Base-by-base conservation (phyloP, 64 coral and sea anemone species). In the Actinia tenebrosa region DNA sequence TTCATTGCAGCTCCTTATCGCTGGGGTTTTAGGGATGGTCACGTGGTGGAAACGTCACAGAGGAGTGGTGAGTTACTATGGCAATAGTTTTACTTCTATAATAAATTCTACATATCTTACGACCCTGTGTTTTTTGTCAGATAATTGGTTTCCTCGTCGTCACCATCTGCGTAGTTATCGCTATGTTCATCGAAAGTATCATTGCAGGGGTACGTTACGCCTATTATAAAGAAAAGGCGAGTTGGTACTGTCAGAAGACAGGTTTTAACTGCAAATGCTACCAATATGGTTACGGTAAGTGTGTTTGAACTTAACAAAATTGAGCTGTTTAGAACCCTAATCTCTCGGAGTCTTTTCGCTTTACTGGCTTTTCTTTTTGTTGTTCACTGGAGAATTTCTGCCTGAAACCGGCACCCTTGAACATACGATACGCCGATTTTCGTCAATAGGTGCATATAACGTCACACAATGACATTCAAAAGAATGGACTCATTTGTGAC, bases 1-100 rank as follows among this genome's bases (percentile, higher is more conserved):
- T 72, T 72, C n/a, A 26, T 27, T 30, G 10, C 26, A 72, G 69
- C 69, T 72, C 26, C 6, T 72, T 8, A 26, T 72, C 10, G 14
- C 69, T 14, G 69, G 69, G n/a, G 25, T 72, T 13, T 42, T 72
- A 37, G 69, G 69, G 69, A 8, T 72, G 9, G 23, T 72, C 69
- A 72, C 69, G 10, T 72, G 69, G 69, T 72, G 69, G 69, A 72
- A 37, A 15, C 25, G 69, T 72, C n/a, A 72, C 26, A 72, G 19
- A 72, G 69, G 69, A 72, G 69, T 72, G 69, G 69, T 72, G 23
- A 72, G 69, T 72, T 72, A 30, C 64, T 11, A 72, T 72, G 25
- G 7, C 6, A 11, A 42, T 15, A 27, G 69, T 0, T 11, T 72
- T 72, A 10, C 10, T 10, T 72, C 17, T 66, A 23, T 7, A 22